Conservation (phyloP, 2,113 vertebrate genomes). For the Acinonyx jubatus region DNA sequence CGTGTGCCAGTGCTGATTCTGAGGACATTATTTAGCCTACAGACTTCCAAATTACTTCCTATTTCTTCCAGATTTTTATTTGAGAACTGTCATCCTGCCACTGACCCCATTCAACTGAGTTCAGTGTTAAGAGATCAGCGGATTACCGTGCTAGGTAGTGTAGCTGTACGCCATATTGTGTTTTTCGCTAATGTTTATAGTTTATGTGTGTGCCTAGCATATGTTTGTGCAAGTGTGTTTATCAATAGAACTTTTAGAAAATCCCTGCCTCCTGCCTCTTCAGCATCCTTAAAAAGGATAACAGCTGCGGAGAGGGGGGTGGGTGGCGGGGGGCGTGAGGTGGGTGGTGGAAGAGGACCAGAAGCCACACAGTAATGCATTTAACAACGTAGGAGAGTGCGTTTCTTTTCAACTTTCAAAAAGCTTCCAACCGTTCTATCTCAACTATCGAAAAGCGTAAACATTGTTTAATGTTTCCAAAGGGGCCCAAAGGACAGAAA, state of each 20-base stretch:
- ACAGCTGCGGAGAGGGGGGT: neutral
- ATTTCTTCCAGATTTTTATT: constrained; percentile 35
- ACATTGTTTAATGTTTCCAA: constrained; percentile 13
- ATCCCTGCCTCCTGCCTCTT: constrained; percentile 75
- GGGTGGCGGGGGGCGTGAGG: neutral
- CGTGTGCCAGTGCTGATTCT: neutral
- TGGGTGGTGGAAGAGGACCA: neutral
- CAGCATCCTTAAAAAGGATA: constrained; percentile 53
- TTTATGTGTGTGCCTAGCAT: constrained; percentile 70
- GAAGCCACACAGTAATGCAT: neutral
- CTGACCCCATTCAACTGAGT: constrained; percentile 57
- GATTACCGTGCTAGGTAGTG: constrained; percentile 54
- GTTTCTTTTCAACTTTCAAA: constrained; percentile 53
- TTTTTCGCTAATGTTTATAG: constrained; percentile 77
- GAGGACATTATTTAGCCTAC: neutral
- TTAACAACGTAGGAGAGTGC: neutral
- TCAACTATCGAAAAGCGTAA: neutral
- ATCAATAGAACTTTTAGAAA: constrained; percentile 78
- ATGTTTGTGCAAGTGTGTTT: constrained; percentile 81
- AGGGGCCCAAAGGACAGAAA: neutral
- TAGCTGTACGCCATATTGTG: constrained; percentile 80
- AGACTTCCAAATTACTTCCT: constrained; percentile 34
- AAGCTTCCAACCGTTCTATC: neutral
- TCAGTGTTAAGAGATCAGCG: constrained; percentile 39
- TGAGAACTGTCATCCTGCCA: constrained; percentile 9